These are phyloP conservation scores for Ennomos fuscantarius DNA, from an alignment of 2,888 invertebrate species.

Conservation along the genomic window DNA sequence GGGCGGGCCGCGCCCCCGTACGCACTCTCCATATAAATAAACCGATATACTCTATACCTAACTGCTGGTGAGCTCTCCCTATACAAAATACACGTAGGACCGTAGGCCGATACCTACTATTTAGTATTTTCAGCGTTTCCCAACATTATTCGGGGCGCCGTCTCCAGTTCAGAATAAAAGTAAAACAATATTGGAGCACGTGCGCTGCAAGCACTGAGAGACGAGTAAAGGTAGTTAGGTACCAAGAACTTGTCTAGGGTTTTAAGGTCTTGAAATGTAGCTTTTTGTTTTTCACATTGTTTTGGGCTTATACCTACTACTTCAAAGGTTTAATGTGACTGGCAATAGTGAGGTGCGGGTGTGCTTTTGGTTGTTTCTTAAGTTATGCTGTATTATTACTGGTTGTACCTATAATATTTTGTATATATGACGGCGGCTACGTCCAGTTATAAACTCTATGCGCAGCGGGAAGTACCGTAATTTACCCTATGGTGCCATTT, in stretches of 20 bases:
- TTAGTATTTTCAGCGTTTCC: slow-evolving; percentile 46
- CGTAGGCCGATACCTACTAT: slow-evolving; percentile 40
- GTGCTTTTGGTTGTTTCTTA: too few species aligned
- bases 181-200: slow-evolving; percentile 41
- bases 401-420: too few species aligned
- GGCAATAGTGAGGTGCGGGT: too few species aligned
- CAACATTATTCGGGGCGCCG: slow-evolving; percentile 40
- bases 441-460: too few species aligned
- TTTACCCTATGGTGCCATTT: too few species aligned
- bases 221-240: slow-evolving; percentile 23
- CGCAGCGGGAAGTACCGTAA: too few species aligned
- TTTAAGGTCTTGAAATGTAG: slow-evolving; percentile 12
- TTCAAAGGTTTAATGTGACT: too few species aligned
- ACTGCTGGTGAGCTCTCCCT: slow-evolving; percentile 58
- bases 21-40: slow-evolving; percentile 82
- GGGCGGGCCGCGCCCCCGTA: slow-evolving; percentile 64
- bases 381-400: too few species aligned
- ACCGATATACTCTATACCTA: slow-evolving; percentile 75
- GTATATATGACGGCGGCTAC: too few species aligned
- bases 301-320: not conserved
- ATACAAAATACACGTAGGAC: slow-evolving; percentile 49
- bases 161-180: slow-evolving; percentile 28
- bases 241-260: slow-evolving; percentile 31
- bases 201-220: slow-evolving; percentile 38
- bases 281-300: slow-evolving; percentile 9